phyloP scores from a whole-genome alignment of 2,888 invertebrate species.

The Ecliptopera silaceata region DNA sequence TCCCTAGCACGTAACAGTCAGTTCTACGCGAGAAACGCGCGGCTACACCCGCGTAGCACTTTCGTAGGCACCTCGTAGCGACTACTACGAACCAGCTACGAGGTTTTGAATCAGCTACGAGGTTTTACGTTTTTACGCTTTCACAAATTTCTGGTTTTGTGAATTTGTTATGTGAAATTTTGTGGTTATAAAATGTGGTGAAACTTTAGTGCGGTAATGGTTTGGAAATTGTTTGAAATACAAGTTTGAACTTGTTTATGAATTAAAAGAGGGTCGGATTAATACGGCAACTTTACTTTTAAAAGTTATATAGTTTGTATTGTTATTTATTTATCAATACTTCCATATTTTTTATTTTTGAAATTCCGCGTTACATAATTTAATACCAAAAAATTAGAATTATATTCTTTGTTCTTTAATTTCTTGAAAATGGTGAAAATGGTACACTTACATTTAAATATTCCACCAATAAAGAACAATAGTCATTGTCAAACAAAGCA shows the following conservation, averaged over 20 bases:
- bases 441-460: conserved; percentile 4
- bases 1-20: conserved; percentile 49
- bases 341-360: too few species aligned
- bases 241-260: background rate
- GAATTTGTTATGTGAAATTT: conserved; percentile 6
- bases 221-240: background rate
- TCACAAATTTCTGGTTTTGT: conserved; percentile 20
- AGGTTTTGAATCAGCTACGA: conserved; percentile 39
- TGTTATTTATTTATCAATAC: too few species aligned
- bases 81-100: conserved; percentile 45
- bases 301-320: too few species aligned
- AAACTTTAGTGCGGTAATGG: conserved; percentile 12
- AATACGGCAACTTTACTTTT: too few species aligned
- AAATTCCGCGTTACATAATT: too few species aligned
- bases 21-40: conserved; percentile 47
- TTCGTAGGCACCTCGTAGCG: conserved; percentile 47
- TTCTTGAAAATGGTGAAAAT: background rate
- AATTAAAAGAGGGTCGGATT: conserved; percentile 17
- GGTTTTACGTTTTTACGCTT: conserved; percentile 27
- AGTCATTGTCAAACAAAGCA: conserved; percentile 14
- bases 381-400: too few species aligned
- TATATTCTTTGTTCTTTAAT: too few species aligned
- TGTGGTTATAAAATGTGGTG: conserved; percentile 11
- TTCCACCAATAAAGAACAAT: conserved; percentile 11
- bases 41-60: conserved; percentile 57